Evolutionary conservation across 2,888 invertebrate genomes (phyloP).

Genomic region (Drosophila merina): DNA sequence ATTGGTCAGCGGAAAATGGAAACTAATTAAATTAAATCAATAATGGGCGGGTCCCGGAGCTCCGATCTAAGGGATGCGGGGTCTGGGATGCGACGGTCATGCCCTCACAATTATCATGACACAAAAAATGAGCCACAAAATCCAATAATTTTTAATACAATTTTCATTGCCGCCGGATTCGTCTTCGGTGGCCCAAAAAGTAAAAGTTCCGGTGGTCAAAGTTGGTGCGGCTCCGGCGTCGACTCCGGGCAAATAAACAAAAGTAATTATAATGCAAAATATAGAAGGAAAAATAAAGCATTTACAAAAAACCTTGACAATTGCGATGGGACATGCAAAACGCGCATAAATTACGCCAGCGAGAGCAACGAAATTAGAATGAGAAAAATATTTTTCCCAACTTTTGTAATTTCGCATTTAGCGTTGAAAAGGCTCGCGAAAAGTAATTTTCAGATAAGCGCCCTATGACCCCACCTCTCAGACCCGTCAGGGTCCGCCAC

Average conservation of each 20-base stretch:
- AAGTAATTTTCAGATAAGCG: constrained; percentile 66
- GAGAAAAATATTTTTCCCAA: constrained; percentile 47
- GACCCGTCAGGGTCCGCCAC: not conserved
- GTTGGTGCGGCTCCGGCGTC: not conserved
- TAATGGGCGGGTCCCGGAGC: constrained; percentile 41
- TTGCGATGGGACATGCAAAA: constrained; percentile 80
- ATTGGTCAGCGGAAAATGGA: constrained; percentile 45
- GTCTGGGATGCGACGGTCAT: not conserved
- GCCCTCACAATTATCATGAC: constrained; percentile 57
- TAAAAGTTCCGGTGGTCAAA: constrained; percentile 39
- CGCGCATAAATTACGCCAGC: constrained; percentile 75
- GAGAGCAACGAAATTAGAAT: constrained; percentile 12
- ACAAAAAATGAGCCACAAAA: constrained; percentile 50
- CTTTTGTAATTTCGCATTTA: constrained; percentile 63
- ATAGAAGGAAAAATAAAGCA: constrained; percentile 34
- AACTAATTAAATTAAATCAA: constrained; percentile 78
- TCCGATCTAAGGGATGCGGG: constrained; percentile 3
- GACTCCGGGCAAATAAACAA: constrained; percentile 29
- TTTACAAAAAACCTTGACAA: constrained; percentile 77
- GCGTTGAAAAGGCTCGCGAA: constrained; percentile 48
- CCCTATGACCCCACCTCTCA: not conserved
- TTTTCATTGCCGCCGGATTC: constrained; percentile 32
- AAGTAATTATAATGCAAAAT: constrained; percentile 71
- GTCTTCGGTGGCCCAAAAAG: constrained; percentile 42
- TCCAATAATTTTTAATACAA: constrained; percentile 41